phyloP scores from a whole-genome alignment of 2,797 vertebrate genomes.

The Semotilus atromaculatus region DNA sequence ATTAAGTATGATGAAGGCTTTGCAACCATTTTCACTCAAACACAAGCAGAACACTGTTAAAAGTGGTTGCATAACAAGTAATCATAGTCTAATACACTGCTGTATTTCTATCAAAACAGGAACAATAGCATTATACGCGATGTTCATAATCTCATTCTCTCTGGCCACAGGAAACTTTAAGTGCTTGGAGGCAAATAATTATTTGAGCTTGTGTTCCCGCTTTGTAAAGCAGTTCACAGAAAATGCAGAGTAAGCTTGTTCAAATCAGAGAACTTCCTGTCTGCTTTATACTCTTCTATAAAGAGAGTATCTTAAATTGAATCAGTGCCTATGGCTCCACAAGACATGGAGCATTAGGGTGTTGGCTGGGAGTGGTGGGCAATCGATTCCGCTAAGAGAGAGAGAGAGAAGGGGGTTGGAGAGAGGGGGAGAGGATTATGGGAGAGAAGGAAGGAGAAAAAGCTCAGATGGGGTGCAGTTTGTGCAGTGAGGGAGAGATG shows the following conservation, averaged over 20 bases:
- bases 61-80: constrained; percentile 42
- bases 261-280: constrained; percentile 23
- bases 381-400: constrained; percentile 12
- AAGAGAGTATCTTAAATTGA: constrained; percentile 27
- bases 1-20: background rate
- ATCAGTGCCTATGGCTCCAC: constrained; percentile 16
- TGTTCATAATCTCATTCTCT: constrained; percentile 53
- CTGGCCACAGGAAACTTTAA: constrained; percentile 31
- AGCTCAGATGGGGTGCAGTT: constrained; percentile 15
- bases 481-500: constrained; percentile 23
- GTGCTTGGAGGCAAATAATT: constrained; percentile 12
- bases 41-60: background rate
- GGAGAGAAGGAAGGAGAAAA: constrained; percentile 14
- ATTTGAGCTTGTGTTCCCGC: background rate
- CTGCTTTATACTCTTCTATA: background rate
- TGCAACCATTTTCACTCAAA: constrained; percentile 6
- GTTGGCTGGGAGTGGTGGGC: constrained; percentile 23
- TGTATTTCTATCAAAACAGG: constrained; percentile 44
- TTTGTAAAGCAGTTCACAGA: constrained; percentile 4
- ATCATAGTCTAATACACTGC: constrained; percentile 29
- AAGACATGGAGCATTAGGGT: constrained; percentile 29
- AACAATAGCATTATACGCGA: constrained; percentile 46
- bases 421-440: constrained; percentile 14
- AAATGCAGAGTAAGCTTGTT: constrained; percentile 33
- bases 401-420: background rate